Base-by-base conservation (phyloP, 2,888 invertebrate species). In the Trachelus troglodyta region DNA sequence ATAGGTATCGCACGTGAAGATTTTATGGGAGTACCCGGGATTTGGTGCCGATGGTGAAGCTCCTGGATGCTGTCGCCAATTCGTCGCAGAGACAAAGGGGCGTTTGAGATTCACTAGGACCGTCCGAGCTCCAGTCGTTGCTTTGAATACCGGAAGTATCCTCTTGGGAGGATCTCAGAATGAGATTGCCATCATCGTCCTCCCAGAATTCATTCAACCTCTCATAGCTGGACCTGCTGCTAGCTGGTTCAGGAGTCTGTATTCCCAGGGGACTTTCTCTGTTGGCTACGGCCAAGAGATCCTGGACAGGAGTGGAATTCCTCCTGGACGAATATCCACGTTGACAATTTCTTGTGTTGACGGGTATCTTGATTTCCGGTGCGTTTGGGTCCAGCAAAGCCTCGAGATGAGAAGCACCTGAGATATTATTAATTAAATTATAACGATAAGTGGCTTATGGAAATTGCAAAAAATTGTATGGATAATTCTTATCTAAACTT, bases 131-230 rank as follows among this genome's bases (percentile, higher is more conserved):
- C 83, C 87, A 87, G 34, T 85, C 85, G 77, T 86, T 85, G 76
- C 85, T 88, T 37, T 86, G 88, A 73, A 87, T 84, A 77, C 87
- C 85, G 76, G 87, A 88, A 77, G 85, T 87, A 79, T 88, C 85
- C 11, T 88, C 86, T 69, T 79, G 79, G 56, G 80, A 80, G 33
- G 80, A 77, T 77, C 75, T 77, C 23, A 79, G 34, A 80, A 80
- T 23, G 74, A 69, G 9, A 33, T 74, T 73, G 78, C 23, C 71
- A n/a, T 34, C 71, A 9, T 71, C 71, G 4, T 82, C 80, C 23
- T 85, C 83, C 80, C 81, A 83, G 73, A 81, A 84, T 34, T 79
- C 75, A 68, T 80, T 81, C 30, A 85, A 76, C 40, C 79, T 79
- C 37, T 87, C 84, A 81, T 78, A 87, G 78, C 83, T 85, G 31